Evolutionary conservation across 2,797 vertebrate genomes (phyloP), one percentile per base, ranked within the genome.

Genomic region (Lindbergichthys nudifrons): DNA sequence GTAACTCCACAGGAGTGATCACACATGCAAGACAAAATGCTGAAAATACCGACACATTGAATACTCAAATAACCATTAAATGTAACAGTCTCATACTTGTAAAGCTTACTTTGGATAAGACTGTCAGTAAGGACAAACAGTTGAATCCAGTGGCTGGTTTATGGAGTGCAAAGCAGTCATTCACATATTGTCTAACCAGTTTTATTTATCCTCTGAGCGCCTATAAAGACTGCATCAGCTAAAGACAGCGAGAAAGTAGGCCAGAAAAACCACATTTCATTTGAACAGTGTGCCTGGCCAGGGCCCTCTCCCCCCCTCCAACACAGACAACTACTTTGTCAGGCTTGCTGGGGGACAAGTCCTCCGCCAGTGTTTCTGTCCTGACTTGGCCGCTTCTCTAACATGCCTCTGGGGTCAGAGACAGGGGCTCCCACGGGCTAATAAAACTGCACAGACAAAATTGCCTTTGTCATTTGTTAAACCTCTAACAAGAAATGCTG

Each of bases 391-490:
- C 70, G 67, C 74, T 65, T 85, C 76, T 83, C 76, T 53, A 70
- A 82, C 83, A 87, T 85, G 72, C 83, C 88, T 87, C 78, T 4
- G 63, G 72, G 87, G 89, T 90, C 90, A 91, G 63, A 89, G 65
- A 80, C 72, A 81, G 72, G 41, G 83, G 70, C 82, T 86, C 87
- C 89, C 87, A 90, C 83, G 70, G 71, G 84, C 84, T 82, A 83
- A 88, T 92, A 89, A 90, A 92, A 88, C 79, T 65, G 60, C 73
- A 45, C 51, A 84, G 69, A 91, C 86, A 88, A 81, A 87, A 88
- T 83, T 69, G 74, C 45, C 88, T 87, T 88, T 89, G 83, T 89
- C 62, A n/a, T 83, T 89, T 54, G 39, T 10, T 75, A 80, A 85
- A 86, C 62, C 19, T 82, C 84, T 76, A 15, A 50, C 65, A 75